phyloP scores from a whole-genome alignment of 2,797 vertebrate genomes.

The Capromys pilorides region DNA sequence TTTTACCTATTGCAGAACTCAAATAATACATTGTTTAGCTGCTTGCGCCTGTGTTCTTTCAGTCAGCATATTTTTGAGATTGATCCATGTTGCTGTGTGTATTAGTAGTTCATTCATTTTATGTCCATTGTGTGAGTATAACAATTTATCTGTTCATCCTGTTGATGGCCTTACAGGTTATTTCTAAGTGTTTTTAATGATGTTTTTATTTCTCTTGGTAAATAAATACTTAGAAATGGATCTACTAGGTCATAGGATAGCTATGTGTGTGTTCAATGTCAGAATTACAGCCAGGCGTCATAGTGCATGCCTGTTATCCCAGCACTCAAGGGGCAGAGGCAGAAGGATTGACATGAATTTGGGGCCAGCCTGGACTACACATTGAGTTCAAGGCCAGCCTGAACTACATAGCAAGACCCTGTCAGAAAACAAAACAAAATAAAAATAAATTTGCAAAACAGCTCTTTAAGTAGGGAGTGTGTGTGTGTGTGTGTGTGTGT shows the following conservation, averaged over 20 bases:
- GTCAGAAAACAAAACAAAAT: neutral
- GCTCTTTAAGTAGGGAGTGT: neutral
- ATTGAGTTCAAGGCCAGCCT: neutral
- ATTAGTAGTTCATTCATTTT: constrained; percentile 11
- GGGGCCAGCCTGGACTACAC: neutral
- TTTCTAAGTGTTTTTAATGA: constrained; percentile 31
- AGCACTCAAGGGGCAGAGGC: neutral
- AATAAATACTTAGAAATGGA: constrained; percentile 31
- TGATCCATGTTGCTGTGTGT: neutral
- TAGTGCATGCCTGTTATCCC: neutral
- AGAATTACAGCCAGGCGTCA: neutral
- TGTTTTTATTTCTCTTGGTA: constrained; percentile 23
- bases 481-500: neutral
- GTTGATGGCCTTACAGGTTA: neutral
- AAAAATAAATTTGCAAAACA: neutral
- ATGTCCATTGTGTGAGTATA: neutral
- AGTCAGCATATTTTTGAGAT: constrained; percentile 12
- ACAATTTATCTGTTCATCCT: neutral
- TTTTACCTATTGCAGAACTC: constrained; percentile 33
- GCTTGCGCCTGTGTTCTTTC: constrained; percentile 28
- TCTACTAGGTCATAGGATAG: neutral
- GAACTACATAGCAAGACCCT: neutral
- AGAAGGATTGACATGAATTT: neutral
- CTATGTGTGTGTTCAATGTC: constrained; percentile 16
- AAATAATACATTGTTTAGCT: constrained; percentile 10